A percentile compares a stretch with the other conserved stretches of the same genome.
phyloP scores from a whole-genome alignment of 2,888 invertebrate genomes.

The Cheiracanthium punctorium region DNA sequence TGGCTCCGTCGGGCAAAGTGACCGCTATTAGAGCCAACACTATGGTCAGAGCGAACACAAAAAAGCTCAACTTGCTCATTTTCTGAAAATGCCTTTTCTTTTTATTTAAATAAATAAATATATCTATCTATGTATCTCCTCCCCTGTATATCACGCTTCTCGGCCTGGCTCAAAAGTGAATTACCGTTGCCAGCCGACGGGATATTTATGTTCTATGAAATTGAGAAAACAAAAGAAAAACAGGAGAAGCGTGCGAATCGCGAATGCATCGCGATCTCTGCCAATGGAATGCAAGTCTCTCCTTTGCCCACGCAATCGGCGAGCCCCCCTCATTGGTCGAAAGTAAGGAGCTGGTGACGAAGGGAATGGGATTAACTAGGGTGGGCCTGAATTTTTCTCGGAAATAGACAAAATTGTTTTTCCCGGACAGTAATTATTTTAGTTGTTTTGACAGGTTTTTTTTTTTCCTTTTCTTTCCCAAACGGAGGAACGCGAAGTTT shows the following conservation, averaged over 20 bases:
- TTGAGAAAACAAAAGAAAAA: constrained; percentile 43
- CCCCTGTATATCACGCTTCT: neutral
- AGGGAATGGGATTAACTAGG: neutral
- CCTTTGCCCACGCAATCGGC: constrained; percentile 44
- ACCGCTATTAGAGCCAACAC: constrained; percentile 33
- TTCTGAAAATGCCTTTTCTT: neutral
- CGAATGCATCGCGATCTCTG: neutral
- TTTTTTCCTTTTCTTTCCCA: too few relatives aligned
- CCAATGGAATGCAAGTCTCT: constrained; percentile 42
- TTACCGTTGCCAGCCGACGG: constrained; percentile 4
- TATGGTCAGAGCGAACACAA: constrained; percentile 30
- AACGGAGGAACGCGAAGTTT: too few relatives aligned
- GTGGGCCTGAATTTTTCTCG: neutral
- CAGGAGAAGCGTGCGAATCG: neutral
- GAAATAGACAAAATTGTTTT: neutral
- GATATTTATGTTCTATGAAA: constrained; percentile 47
- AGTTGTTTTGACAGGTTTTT: neutral
- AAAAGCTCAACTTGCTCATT: constrained; percentile 36
- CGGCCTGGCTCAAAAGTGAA: constrained; percentile 21
- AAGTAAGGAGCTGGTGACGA: constrained; percentile 39
- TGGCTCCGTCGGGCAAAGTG: constrained; percentile 19
- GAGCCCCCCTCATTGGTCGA: constrained; percentile 40
- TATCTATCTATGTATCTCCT: too few relatives aligned
- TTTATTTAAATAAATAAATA: too few relatives aligned
- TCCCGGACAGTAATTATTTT: neutral